Evolutionary conservation across 2,888 invertebrate species (phyloP), one percentile per base, ranked within the genome.

Genomic region (Pilophorus perplexus): DNA sequence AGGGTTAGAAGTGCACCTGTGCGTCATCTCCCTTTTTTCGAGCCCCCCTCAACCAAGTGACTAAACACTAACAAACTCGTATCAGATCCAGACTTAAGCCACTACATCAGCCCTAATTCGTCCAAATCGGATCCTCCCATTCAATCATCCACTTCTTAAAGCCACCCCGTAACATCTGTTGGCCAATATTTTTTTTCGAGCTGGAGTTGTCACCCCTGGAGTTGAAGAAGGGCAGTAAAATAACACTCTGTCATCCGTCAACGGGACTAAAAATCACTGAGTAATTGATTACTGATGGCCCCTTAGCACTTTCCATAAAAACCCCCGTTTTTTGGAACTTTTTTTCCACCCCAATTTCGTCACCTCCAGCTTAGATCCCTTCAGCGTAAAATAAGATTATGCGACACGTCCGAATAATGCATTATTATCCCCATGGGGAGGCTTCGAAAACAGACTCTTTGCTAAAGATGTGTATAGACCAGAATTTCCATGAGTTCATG

Each of bases 91-190:
- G 52, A 25, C 25, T 52, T 52, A 28, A 25, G 33, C 33, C 33
- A 33, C 33, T 33, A 12, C 33, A 33, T 20, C 20, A 20, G 48
- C 18, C 42, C 59, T 59, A 59, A 59, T 59, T 59, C 59, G 59
- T 25, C 25, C 27, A 40, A 59, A 59, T 59, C 59, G 59, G 59
- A 59, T 59, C 42, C 55, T 42, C 59, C 59, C 59, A 59, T 59
- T 59, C 59, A 59, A 38, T 59, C 59, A 59, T 59, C 59, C 42
- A 59, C 59, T 59, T 42, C 42, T 48, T 42, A 52, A 52, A 52
- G 52, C n/a, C 52, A 52, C 28, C 18, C 52, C 52, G 27, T 52
- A 23, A 52, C 52, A 52, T 52, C 52, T 52, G 52, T 52, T 52
- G 27, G 52, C 52, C 52, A 16, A 52, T 52, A 28, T 28, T 27